Evolutionary conservation across 2,113 vertebrate genomes (phyloP).

Genomic region (Ondatra zibethicus): DNA sequence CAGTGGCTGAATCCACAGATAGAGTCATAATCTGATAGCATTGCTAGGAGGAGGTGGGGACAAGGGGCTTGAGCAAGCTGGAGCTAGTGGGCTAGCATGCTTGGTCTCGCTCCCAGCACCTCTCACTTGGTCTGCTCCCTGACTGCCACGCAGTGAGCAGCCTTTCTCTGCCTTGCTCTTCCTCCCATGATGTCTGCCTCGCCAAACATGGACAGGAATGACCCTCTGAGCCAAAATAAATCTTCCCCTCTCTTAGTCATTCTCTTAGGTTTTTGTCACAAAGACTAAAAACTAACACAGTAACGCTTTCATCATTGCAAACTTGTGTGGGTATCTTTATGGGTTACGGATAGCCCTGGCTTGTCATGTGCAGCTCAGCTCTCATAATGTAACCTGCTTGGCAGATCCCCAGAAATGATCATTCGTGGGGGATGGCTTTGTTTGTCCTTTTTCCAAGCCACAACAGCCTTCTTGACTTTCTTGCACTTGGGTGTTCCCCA

Average conservation of each 20-base stretch:
- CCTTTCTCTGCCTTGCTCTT: not conserved
- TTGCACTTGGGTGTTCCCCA: not conserved
- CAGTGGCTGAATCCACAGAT: not conserved
- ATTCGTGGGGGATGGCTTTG: not conserved
- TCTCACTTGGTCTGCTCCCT: not conserved
- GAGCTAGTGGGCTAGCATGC: not conserved
- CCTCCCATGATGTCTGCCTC: not conserved
- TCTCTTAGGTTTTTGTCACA: not conserved
- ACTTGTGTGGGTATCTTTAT: not conserved
- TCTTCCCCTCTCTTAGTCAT: not conserved
- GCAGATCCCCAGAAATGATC: not conserved
- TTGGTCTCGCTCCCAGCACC: not conserved
- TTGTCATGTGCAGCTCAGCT: not conserved
- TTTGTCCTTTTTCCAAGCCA: not conserved
- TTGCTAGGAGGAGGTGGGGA: not conserved
- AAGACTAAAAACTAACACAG: not conserved
- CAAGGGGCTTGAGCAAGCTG: not conserved
- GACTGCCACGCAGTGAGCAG: not conserved
- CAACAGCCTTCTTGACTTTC: slow-evolving; percentile 17
- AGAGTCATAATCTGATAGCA: not conserved
- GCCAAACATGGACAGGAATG: not conserved
- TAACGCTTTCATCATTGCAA: not conserved
- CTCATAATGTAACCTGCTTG: not conserved
- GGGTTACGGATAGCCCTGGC: not conserved
- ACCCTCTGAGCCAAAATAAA: not conserved